phyloP scores from a whole-genome alignment of 2,888 invertebrate genomes.

The Catocala fraxini region DNA sequence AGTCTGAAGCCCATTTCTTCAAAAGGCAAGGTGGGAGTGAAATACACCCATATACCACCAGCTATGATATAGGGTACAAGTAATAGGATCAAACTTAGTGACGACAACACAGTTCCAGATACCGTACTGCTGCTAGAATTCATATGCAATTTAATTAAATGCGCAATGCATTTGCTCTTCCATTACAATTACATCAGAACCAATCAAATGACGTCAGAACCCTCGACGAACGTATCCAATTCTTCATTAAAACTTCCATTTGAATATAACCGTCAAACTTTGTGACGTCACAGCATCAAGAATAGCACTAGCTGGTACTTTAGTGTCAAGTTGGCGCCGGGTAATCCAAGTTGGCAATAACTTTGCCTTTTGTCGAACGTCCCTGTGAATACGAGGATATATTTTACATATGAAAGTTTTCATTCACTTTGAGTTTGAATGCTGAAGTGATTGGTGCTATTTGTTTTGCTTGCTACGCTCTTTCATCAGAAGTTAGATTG shows the following conservation, averaged over 20 bases:
- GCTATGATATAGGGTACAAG: too few relatives aligned
- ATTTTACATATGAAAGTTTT: constrained; percentile 47
- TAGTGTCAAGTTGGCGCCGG: constrained; percentile 32
- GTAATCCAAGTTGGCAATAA: constrained; percentile 46
- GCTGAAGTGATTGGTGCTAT: constrained; percentile 12
- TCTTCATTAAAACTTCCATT: constrained; percentile 49
- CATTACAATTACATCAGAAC: neutral
- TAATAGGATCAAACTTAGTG: too few relatives aligned
- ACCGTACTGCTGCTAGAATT: too few relatives aligned
- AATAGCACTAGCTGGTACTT: constrained; percentile 35
- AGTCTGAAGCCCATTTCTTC: too few relatives aligned
- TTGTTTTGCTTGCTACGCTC: constrained; percentile 3
- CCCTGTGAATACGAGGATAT: constrained; percentile 38
- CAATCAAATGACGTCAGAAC: constrained; percentile 5
- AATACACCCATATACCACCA: too few relatives aligned
- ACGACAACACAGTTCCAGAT: too few relatives aligned
- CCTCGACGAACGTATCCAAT: constrained; percentile 9
- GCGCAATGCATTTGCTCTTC: neutral
- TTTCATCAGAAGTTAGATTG: constrained; percentile 3
- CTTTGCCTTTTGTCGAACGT: constrained; percentile 47
- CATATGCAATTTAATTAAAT: too few relatives aligned
- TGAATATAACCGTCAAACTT: constrained; percentile 39
- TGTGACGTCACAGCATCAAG: constrained; percentile 39
- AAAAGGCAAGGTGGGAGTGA: too few relatives aligned
- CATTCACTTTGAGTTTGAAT: constrained; percentile 19